phyloP scores from a whole-genome alignment of 2,797 vertebrate genomes.

The Glyptemys insculpta region DNA sequence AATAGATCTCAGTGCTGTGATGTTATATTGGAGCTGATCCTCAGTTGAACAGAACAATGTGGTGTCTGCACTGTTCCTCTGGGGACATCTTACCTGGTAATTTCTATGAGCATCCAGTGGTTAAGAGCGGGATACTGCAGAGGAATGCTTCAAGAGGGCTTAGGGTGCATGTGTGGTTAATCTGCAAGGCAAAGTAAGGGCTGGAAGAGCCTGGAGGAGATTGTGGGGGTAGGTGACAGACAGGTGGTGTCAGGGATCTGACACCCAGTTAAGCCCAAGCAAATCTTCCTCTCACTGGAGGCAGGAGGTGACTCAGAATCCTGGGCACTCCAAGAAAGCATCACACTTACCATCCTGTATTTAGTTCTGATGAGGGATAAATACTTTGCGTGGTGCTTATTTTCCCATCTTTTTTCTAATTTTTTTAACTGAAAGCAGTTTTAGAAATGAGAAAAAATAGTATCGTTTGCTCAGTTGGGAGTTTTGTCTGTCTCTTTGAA shows the following conservation, averaged over 20 bases:
- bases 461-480: conserved; percentile 43
- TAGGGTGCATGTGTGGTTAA: background rate
- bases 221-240: background rate
- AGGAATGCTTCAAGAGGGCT: background rate
- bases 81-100: background rate
- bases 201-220: background rate
- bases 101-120: background rate
- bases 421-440: conserved; percentile 62
- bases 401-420: conserved; percentile 30
- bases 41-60: background rate
- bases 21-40: background rate
- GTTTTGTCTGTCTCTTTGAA: conserved; percentile 49
- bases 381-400: conserved; percentile 16
- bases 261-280: background rate
- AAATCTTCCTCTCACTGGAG: background rate
- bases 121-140: background rate
- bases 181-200: background rate
- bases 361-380: conserved; percentile 56
- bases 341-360: background rate
- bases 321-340: background rate
- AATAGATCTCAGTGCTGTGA: background rate
- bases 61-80: background rate
- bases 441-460: conserved; percentile 54
- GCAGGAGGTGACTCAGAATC: background rate
- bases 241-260: background rate